Base-by-base conservation (phyloP, 2,888 invertebrate genomes). In the Zhengitettix transpicula region DNA sequence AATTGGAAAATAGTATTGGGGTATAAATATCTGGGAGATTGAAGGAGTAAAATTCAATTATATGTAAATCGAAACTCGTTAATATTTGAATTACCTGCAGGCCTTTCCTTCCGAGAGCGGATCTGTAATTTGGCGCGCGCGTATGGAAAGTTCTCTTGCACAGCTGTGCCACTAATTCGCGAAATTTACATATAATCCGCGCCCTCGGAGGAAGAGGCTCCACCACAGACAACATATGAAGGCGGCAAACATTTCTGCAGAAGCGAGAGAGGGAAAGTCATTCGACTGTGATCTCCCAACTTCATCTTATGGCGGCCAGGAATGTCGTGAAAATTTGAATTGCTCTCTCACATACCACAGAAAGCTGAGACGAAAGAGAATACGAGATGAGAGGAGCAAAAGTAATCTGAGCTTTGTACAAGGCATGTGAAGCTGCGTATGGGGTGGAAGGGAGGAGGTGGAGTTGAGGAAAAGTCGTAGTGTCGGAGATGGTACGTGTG, bases 241-340 rank as follows among this genome's bases (percentile, higher is more conserved):
- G 47, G 28, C 28, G 28, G 28, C 28, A 47, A 47, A n/a, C 47
- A 47, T 12, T 14, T 14, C 47, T 47, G 14, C 47, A n/a, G 47
- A 12, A 47, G 47, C 47, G 14, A 47, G 47, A n/a, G 44, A 42
- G 10, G 54, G n/a, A 56, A 56, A 60, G 56, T 60, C 60, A 60
- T 60, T 56, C 42, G 54, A 53, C 57, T 58, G 47, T 15, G 55
- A 58, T 60, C 62, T 62, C 28, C 28, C 60, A 60, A 58, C 62
- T 62, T 62, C 62, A 62, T 62, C 56, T 56, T 57, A 52, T 40
- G 47, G 58, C 12, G 14, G 47, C 47, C 14, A 63, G 63, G 63
- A 63, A 63, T 63, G 61, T 58, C 59, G 53, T 56, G 60, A 59
- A 59, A 60, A 62, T 62, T 57, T 61, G 62, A 62, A 62, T 60